Percentiles rank a stretch among this genome's conserved stretches.
phyloP scores from a whole-genome alignment of 2,113 vertebrate genomes.

The Tor tambroides region DNA sequence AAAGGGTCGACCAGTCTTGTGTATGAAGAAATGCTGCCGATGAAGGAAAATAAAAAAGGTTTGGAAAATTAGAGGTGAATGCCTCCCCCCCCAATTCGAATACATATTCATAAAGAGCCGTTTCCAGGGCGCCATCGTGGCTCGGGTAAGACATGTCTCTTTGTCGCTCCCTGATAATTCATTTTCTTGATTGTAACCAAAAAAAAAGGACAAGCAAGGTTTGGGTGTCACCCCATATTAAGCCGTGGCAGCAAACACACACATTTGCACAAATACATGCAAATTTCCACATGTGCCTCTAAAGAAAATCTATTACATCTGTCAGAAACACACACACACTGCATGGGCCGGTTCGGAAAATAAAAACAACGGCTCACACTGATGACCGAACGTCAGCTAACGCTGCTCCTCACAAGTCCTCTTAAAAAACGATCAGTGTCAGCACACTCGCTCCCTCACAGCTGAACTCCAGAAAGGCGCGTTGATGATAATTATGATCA shows the following conservation, averaged over 20 bases:
- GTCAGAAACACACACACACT: constrained; percentile 26
- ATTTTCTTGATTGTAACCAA: constrained; percentile 33
- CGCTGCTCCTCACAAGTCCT: constrained; percentile 18
- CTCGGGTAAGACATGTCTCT: constrained; percentile 41
- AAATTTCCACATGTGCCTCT: constrained; percentile 35
- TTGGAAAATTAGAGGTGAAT: constrained; percentile 49
- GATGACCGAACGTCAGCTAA: constrained; percentile 9
- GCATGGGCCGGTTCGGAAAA: not conserved
- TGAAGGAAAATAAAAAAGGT: constrained; percentile 50
- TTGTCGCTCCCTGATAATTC: constrained; percentile 53
- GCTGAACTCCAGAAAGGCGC: constrained; percentile 13
- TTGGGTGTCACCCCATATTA: constrained; percentile 31
- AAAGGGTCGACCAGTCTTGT: constrained; percentile 11
- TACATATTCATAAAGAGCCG: constrained; percentile 59
- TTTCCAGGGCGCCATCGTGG: constrained; percentile 37
- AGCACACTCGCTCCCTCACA: constrained; percentile 23
- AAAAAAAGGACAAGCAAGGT: constrained; percentile 10
- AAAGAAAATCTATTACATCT: constrained; percentile 26
- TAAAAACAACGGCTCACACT: constrained; percentile 24
- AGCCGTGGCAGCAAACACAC: constrained; percentile 32
- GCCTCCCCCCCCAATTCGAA: constrained; percentile 2
- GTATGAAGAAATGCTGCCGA: constrained; percentile 45
- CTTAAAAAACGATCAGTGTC: constrained; percentile 45
- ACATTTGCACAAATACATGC: constrained; percentile 27
- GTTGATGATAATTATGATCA: constrained; percentile 52